Evolutionary conservation across 53 echinoderm and acorn worm species (phyloP).

Genomic region (Paracentrotus lividus): DNA sequence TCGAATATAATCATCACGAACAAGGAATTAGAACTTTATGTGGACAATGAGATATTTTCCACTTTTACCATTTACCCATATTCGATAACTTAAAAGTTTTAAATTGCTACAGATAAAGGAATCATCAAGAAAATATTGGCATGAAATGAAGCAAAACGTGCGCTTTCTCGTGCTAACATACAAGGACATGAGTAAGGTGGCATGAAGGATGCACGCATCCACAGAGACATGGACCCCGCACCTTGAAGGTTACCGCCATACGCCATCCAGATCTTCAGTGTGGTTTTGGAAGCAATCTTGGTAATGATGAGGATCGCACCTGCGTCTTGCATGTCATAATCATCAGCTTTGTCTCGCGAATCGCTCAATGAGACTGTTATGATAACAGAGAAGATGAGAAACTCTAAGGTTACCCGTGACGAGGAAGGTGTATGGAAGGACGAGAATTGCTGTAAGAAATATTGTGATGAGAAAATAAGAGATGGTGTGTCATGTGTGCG

Average conservation of each 20-base stretch:
- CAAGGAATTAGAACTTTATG: too few relatives aligned
- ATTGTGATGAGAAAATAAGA: not conserved
- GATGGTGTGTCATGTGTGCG: not conserved
- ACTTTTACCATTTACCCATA: too few relatives aligned
- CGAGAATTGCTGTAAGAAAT: not conserved
- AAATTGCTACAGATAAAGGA: too few relatives aligned
- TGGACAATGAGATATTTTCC: too few relatives aligned
- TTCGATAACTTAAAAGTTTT: too few relatives aligned
- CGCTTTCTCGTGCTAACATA: not conserved
- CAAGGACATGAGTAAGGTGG: not conserved
- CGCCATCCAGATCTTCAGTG: not conserved
- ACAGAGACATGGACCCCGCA: too few relatives aligned
- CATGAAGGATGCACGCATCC: not conserved
- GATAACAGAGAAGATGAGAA: not conserved
- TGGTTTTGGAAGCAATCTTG: not conserved
- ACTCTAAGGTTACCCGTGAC: not conserved
- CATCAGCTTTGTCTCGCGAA: not conserved
- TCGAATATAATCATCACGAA: too few relatives aligned
- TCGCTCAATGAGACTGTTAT: conserved; percentile 10
- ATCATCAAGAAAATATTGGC: too few relatives aligned
- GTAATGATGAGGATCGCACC: conserved; percentile 37
- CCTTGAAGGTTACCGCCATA: not conserved
- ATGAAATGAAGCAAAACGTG: too few relatives aligned
- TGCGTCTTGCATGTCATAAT: not conserved
- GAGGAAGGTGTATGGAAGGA: not conserved